A percentile compares a stretch with the other conserved stretches of the same genome.
Evolutionary conservation across 2,113 vertebrate species (phyloP).

Genomic region (Puffinus mauretanicus): DNA sequence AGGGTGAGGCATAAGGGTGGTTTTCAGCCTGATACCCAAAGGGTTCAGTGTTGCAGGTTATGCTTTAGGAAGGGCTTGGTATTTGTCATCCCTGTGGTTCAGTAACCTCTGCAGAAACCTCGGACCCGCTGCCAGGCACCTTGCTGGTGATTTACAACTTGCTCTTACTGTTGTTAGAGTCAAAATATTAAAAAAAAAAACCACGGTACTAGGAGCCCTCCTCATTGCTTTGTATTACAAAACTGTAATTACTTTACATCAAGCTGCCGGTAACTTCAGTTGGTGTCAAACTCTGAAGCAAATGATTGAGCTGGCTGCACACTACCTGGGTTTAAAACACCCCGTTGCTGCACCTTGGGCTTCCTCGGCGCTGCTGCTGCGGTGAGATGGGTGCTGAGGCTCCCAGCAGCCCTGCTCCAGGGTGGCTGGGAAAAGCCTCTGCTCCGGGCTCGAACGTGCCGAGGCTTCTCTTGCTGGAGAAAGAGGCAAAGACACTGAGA

Average conservation of each 20-base stretch:
- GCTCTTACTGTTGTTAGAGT: background rate
- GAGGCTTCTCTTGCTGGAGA: background rate
- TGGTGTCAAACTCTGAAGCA: background rate
- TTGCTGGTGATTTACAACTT: background rate
- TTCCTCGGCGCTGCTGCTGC: accelerated
- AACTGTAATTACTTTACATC: background rate
- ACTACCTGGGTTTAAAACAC: background rate
- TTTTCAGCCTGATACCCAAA: background rate
- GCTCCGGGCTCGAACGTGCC: accelerated
- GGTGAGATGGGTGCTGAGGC: background rate
- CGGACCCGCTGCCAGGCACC: background rate
- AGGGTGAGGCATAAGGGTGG: background rate
- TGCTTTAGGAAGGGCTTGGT: background rate
- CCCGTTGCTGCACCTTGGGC: background rate
- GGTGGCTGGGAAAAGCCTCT: background rate
- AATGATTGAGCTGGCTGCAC: background rate
- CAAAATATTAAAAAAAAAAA: background rate
- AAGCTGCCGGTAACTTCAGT: background rate
- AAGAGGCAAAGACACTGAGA: accelerated
- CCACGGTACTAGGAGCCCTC: background rate
- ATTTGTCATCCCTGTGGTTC: background rate
- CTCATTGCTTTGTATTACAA: background rate
- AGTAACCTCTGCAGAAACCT: background rate
- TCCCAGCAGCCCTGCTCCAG: background rate
- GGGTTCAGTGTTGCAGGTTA: background rate